Evolutionary conservation across 2,113 vertebrate genomes (phyloP), one percentile per base, ranked within the genome.

Genomic region (Limnothrissa miodon): DNA sequence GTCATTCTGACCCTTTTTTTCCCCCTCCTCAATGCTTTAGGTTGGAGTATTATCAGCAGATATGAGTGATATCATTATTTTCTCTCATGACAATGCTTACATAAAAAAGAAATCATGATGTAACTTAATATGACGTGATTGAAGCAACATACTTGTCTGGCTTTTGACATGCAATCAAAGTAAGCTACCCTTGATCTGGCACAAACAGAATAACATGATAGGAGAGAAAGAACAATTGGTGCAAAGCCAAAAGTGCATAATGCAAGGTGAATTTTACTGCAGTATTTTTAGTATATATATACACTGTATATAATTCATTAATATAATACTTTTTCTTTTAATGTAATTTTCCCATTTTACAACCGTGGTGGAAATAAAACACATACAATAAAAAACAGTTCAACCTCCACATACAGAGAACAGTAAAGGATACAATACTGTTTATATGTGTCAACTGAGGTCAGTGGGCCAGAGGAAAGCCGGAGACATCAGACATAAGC

Each of bases 1-100:
- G 29, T 74, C 66, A 74, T 74, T 74, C 66, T 74, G 66, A 74
- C 66, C 66, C 66, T 33, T 36, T 33, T 74, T 74, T 74, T 36
- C 11, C 4, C 5, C 8, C 11, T 4, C 5, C 8, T 74, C 66
- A 74, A 1, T 74, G 66, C 29, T 15, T 33, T 74, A 74, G 66
- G 10, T 74, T 36, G 21, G 11, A 17, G 66, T 15, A 5, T 74
- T 15, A 39, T 74, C 10, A 15, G 33, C 33, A 74, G 1, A 74
- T 74, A 74, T 36, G 66, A 74, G 2, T 74, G 66, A 74, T 74
- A 33, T 62, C 25, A 62, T 39, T 74, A 33, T 36, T 74, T 33
- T 74, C 66, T 74, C 66, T 36, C 66, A 29, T 62, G 59, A 62
- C 8, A 74, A 15, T 74, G 66, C 29, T 39, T 33, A 74, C 15